A percentile compares a stretch with the other conserved stretches of the same genome.
Conservation (phyloP, 2,113 vertebrate genomes). For the Nyctereutes procyonoides region DNA sequence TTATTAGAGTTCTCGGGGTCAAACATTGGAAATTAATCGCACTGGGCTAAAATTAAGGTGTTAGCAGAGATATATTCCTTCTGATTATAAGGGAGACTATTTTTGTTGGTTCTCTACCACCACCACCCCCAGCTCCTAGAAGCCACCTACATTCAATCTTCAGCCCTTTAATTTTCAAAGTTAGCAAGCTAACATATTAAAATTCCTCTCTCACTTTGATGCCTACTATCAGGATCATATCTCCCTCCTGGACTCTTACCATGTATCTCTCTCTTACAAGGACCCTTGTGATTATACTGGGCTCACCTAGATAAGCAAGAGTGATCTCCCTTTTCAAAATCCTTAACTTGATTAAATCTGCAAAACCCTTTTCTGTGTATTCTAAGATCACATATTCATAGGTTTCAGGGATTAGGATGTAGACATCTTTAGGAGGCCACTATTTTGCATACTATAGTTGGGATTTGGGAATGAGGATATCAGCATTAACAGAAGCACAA, state of each 20-base stretch:
- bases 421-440: no score
- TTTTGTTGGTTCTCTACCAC: background rate
- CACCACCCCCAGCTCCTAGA: background rate
- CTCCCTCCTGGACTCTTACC: background rate
- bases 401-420: background rate
- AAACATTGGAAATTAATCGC: background rate
- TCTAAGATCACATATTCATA: background rate
- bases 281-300: background rate
- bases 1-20: background rate
- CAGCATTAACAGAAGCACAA: background rate
- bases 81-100: background rate
- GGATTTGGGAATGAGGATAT: background rate
- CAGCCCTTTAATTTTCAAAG: background rate
- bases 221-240: background rate
- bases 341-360: background rate
- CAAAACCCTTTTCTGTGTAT: background rate
- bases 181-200: background rate
- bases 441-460: background rate
- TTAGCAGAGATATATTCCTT: background rate
- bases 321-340: background rate
- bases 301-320: background rate
- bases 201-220: background rate
- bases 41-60: background rate
- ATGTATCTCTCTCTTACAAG: background rate
- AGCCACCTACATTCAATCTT: background rate